Evolutionary conservation across 2,797 vertebrate genomes (phyloP).

Genomic region (Gallinago solitaria): DNA sequence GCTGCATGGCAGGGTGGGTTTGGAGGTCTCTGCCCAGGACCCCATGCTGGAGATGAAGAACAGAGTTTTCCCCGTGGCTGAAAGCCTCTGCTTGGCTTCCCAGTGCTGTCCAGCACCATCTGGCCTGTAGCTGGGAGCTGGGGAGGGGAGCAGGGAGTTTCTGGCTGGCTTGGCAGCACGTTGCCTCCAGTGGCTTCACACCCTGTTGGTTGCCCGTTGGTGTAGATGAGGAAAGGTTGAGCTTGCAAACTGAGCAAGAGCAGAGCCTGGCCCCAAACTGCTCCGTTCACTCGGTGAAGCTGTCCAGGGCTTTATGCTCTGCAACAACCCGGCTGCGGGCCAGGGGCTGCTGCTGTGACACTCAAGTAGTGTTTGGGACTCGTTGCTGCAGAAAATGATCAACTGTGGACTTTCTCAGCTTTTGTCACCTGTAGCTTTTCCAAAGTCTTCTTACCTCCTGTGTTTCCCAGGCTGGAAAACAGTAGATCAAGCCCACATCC

Average conservation of each 20-base stretch:
- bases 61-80: background rate
- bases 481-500: background rate
- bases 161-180: background rate
- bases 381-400: background rate
- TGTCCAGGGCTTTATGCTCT: background rate
- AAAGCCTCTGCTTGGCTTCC: background rate
- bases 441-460: background rate
- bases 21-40: background rate
- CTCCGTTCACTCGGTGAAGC: background rate
- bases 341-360: background rate
- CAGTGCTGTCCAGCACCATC: background rate
- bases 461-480: background rate
- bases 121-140: background rate
- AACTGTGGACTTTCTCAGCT: background rate
- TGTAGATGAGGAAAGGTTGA: background rate
- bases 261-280: background rate
- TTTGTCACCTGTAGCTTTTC: background rate
- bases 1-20: background rate
- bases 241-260: background rate
- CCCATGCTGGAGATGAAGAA: background rate
- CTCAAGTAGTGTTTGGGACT: background rate
- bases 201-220: fast-evolving
- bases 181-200: background rate
- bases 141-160: background rate
- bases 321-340: background rate